Evolutionary conservation across 2,797 vertebrate genomes (phyloP).

Genomic region (Florisuga fusca): DNA sequence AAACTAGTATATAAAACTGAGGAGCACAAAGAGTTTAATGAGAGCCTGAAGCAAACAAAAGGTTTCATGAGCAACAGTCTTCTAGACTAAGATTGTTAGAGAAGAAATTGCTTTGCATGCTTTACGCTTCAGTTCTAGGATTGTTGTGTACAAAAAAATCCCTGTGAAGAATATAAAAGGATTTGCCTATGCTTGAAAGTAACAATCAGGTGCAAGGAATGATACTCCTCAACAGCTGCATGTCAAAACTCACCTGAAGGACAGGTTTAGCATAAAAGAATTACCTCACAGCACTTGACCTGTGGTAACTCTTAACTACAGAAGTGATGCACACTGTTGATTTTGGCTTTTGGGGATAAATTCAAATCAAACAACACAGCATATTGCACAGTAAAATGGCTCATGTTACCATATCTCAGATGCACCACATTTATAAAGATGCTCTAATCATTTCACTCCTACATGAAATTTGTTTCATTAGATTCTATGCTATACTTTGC

Average conservation of each 20-base stretch:
- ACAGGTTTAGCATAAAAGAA: background rate
- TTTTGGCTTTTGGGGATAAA: background rate
- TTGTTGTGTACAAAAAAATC: background rate
- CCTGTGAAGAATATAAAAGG: background rate
- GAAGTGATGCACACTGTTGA: background rate
- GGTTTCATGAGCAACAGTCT: background rate
- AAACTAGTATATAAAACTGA: background rate
- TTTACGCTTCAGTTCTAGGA: background rate
- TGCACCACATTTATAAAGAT: background rate
- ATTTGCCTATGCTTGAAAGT: background rate
- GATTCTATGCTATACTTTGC: background rate
- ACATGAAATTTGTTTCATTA: background rate
- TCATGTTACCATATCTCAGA: background rate
- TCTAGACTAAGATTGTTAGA: background rate
- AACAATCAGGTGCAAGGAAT: background rate
- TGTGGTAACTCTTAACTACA: background rate
- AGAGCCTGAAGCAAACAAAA: background rate
- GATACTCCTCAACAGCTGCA: background rate
- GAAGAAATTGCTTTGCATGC: background rate
- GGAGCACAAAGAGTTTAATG: background rate
- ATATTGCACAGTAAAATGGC: background rate
- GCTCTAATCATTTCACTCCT: background rate
- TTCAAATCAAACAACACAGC: background rate
- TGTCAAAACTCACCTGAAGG: background rate
- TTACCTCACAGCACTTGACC: background rate